Conservation (phyloP, 2,113 vertebrate species). For the Chunga burmeisteri region DNA sequence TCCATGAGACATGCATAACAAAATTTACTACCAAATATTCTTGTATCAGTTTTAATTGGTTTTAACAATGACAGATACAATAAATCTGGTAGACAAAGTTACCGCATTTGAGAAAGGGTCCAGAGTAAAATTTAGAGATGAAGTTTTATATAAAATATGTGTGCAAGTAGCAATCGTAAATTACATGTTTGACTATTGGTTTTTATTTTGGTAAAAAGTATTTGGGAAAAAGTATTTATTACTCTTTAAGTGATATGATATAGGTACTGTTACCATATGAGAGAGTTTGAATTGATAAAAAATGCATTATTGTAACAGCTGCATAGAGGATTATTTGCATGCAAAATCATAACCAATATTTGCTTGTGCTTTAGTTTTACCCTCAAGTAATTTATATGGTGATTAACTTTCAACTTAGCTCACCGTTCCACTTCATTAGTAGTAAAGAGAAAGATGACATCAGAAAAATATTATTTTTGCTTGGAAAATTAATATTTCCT, state of each 20-base stretch:
- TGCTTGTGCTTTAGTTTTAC: background rate
- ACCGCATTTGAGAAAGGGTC: background rate
- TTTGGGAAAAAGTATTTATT: background rate
- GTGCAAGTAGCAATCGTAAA: background rate
- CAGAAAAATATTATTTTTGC: background rate
- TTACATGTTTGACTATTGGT: background rate
- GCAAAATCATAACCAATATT: background rate
- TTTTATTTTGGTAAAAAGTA: background rate
- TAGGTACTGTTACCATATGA: background rate
- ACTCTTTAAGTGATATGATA: background rate
- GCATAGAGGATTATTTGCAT: background rate
- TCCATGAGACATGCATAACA: background rate
- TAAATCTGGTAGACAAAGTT: background rate
- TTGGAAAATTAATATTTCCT: background rate
- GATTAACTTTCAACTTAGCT: background rate
- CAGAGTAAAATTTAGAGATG: background rate
- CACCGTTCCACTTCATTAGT: background rate
- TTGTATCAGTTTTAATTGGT: background rate
- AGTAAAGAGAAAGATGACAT: background rate
- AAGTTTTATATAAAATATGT: background rate
- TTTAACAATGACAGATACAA: background rate
- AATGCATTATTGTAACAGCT: background rate
- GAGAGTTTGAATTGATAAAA: background rate
- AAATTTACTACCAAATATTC: background rate
- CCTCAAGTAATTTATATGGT: background rate